These are phyloP conservation scores for Corvus moneduloides DNA, from an alignment of 2,113 vertebrate genomes.

Conservation along the genomic window DNA sequence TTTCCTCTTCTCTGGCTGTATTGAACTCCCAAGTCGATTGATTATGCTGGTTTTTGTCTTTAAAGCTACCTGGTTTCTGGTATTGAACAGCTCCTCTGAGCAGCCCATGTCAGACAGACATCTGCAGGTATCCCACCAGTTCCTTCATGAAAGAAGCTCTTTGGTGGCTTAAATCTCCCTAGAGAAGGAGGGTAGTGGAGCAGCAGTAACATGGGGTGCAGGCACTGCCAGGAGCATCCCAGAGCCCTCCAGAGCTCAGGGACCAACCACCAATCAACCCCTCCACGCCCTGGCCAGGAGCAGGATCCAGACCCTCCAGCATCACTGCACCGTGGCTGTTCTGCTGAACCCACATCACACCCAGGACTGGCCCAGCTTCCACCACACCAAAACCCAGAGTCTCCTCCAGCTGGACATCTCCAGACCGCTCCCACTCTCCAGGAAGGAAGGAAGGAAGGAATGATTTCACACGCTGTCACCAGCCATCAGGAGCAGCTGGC, in stretches of 20 bases:
- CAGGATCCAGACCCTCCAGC: neutral
- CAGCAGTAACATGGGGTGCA: neutral
- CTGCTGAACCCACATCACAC: neutral
- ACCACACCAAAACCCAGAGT: neutral
- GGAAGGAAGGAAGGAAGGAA: conserved; percentile 28
- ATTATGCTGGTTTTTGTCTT: neutral
- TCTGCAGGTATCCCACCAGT: neutral
- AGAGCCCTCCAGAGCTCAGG: neutral
- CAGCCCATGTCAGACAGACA: neutral
- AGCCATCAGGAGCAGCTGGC: neutral
- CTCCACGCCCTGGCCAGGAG: neutral
- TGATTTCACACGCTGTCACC: neutral
- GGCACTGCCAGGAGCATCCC: neutral
- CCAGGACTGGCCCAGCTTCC: neutral
- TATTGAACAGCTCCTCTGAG: neutral
- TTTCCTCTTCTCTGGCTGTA: neutral
- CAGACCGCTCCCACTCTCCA: neutral
- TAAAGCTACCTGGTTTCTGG: neutral
- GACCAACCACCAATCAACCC: neutral
- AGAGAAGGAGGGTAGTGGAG: neutral
- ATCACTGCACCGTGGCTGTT: rapidly evolving
- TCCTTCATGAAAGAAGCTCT: neutral
- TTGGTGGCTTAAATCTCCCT: neutral
- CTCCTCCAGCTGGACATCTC: neutral
- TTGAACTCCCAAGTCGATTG: neutral